Percentiles rank a stretch among this genome's conserved stretches.
These are phyloP conservation scores for Elysia chlorotica DNA, from an alignment of 1,140 invertebrate species.

Conservation along the genomic window DNA sequence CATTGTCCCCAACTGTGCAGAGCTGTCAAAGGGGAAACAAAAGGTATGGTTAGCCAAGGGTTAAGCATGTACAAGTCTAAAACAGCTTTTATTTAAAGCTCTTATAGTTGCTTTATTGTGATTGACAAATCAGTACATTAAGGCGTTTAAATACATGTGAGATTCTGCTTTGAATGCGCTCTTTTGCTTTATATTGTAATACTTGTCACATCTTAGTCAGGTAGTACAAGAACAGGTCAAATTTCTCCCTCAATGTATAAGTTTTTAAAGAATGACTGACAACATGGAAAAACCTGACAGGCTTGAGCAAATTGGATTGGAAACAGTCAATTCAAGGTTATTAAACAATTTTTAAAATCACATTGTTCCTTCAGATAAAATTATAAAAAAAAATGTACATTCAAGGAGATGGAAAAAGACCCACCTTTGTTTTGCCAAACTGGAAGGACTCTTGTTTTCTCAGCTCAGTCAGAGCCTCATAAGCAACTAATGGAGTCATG, in stretches of 20 bases:
- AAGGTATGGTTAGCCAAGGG: too few relatives aligned
- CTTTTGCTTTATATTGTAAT: too few relatives aligned
- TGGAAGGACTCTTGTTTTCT: conserved; percentile 53
- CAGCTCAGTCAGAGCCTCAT: conserved; percentile 47
- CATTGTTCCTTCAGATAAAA: not conserved
- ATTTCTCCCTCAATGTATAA: too few relatives aligned
- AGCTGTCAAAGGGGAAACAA: not conserved
- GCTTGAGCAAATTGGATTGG: not conserved
- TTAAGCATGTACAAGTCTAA: too few relatives aligned
- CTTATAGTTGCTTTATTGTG: too few relatives aligned
- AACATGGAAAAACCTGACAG: not conserved
- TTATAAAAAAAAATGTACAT: not conserved
- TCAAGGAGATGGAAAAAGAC: not conserved
- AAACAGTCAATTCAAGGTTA: not conserved
- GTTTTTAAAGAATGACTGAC: not conserved
- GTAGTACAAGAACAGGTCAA: too few relatives aligned
- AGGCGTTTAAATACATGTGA: too few relatives aligned
- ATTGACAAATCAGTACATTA: too few relatives aligned
- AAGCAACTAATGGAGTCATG: conserved; percentile 30
- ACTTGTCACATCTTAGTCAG: too few relatives aligned
- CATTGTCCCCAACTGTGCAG: not conserved
- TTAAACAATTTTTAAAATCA: not conserved
- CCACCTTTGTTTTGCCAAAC: conserved; percentile 50
- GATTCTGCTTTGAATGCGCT: too few relatives aligned
- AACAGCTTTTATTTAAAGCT: too few relatives aligned